A percentile compares a stretch with the other conserved stretches of the same genome.
phyloP scores from a whole-genome alignment of 2,888 invertebrate genomes.

The Lithophane ornitopus region DNA sequence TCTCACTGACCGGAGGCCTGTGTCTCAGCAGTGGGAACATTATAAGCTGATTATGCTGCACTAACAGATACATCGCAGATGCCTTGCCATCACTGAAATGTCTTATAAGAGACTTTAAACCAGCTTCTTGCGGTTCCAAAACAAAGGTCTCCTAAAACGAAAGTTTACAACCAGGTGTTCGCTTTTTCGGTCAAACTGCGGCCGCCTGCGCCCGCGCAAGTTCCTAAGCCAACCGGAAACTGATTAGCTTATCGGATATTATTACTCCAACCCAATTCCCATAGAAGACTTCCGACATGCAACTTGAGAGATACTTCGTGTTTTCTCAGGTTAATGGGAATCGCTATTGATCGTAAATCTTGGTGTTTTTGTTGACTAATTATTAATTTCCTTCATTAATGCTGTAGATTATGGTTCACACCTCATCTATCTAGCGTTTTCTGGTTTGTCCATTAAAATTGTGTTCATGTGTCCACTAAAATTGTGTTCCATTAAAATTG shows the following conservation, averaged over 20 bases:
- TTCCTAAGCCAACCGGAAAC: constrained; percentile 47
- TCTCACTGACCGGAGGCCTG: too few relatives aligned
- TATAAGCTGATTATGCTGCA: not conserved
- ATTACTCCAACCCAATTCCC: constrained; percentile 54
- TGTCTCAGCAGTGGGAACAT: too few relatives aligned
- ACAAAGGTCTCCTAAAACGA: not conserved
- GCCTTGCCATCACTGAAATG: too few relatives aligned
- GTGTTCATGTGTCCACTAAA: too few relatives aligned
- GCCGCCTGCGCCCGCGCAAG: constrained; percentile 11
- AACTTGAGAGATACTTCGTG: not conserved
- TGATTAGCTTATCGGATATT: constrained; percentile 51
- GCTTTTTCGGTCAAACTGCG: constrained; percentile 7
- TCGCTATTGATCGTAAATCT: constrained; percentile 42
- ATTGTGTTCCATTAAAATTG: not conserved
- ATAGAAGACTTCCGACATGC: constrained; percentile 48
- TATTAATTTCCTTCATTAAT: constrained; percentile 23
- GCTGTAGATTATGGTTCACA: constrained; percentile 9
- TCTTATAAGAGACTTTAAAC: too few relatives aligned
- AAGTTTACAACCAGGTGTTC: constrained; percentile 13
- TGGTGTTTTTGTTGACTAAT: constrained; percentile 40
- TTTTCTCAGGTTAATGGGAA: constrained; percentile 30
- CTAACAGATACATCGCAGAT: not conserved
- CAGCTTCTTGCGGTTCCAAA: not conserved
- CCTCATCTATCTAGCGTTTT: not conserved
- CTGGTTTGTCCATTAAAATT: not conserved